Conservation (phyloP, 2,888 invertebrate species). For the Netelia melanura region DNA sequence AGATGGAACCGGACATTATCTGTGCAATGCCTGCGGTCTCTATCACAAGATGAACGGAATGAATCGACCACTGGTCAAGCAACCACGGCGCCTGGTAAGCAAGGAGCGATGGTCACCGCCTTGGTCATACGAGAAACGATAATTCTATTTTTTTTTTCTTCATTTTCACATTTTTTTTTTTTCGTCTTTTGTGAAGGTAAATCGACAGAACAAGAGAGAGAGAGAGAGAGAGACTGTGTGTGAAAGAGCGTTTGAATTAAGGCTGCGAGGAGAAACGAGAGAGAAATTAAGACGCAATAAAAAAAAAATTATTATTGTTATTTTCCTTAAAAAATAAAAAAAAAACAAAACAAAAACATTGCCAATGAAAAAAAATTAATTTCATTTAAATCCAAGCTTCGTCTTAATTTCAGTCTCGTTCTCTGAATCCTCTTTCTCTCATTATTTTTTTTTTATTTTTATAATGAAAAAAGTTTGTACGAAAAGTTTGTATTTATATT, state of each 20-base stretch:
- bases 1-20: slow-evolving; percentile 98
- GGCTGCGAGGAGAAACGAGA: slow-evolving; percentile 42
- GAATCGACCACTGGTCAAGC: slow-evolving; percentile 98
- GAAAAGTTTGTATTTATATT: slow-evolving; percentile 23
- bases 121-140: slow-evolving; percentile 66
- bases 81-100: slow-evolving; percentile 98
- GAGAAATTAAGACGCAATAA: slow-evolving; percentile 40
- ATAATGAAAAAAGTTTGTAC: slow-evolving; percentile 20
- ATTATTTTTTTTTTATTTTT: slow-evolving; percentile 2
- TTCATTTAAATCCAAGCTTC: slow-evolving; percentile 17
- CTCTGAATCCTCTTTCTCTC: not conserved
- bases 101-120: slow-evolving; percentile 87
- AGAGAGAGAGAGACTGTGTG: slow-evolving; percentile 37
- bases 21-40: slow-evolving; percentile 99
- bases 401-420: slow-evolving; percentile 35
- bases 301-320: slow-evolving; percentile 14
- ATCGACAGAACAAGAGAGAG: slow-evolving; percentile 45
- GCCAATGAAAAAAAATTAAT: not conserved
- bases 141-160: slow-evolving; percentile 30
- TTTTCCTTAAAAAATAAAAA: not conserved
- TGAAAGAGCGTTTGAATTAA: slow-evolving; percentile 49
- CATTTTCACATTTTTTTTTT: slow-evolving; percentile 8
- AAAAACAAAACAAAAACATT: not conserved
- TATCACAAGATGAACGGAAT: slow-evolving; percentile 99
- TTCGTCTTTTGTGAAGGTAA: slow-evolving; percentile 21